phyloP scores from a whole-genome alignment of 2,888 invertebrate species.

The Sminthurinus aureus region DNA sequence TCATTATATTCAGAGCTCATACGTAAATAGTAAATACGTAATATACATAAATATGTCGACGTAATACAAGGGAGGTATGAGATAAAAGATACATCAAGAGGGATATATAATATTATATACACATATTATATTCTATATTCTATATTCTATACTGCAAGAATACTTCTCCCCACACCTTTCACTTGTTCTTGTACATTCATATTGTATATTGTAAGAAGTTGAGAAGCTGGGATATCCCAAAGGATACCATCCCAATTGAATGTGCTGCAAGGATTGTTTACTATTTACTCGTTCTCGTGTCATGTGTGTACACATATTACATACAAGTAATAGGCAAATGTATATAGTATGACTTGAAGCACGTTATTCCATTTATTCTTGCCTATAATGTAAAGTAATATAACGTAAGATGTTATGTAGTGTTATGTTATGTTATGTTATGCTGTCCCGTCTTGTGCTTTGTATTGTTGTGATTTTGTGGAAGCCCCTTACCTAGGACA shows the following conservation, averaged over 20 bases:
- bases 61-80: background rate
- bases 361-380: too few species aligned
- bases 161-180: constrained; percentile 38
- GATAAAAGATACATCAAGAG: background rate
- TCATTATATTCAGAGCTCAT: too few species aligned
- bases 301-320: background rate
- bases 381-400: too few species aligned
- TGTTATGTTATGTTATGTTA: too few species aligned
- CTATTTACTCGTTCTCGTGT: background rate
- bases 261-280: constrained; percentile 36
- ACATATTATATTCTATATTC: too few species aligned
- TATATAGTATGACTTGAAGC: background rate
- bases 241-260: constrained; percentile 28
- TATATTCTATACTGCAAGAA: constrained; percentile 34
- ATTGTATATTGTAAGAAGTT: background rate
- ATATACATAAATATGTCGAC: background rate
- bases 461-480: too few species aligned
- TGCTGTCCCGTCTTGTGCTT: too few species aligned
- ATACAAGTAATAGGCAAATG: background rate
- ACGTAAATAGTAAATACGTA: too few species aligned
- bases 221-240: constrained; percentile 42
- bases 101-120: background rate
- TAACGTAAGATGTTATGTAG: too few species aligned
- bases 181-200: constrained; percentile 11
- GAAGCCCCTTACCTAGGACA: constrained; percentile 21